A percentile compares a stretch with the other conserved stretches of the same genome.
Conservation (phyloP, 2,113 vertebrate species). For the Hemiscyllium ocellatum region DNA sequence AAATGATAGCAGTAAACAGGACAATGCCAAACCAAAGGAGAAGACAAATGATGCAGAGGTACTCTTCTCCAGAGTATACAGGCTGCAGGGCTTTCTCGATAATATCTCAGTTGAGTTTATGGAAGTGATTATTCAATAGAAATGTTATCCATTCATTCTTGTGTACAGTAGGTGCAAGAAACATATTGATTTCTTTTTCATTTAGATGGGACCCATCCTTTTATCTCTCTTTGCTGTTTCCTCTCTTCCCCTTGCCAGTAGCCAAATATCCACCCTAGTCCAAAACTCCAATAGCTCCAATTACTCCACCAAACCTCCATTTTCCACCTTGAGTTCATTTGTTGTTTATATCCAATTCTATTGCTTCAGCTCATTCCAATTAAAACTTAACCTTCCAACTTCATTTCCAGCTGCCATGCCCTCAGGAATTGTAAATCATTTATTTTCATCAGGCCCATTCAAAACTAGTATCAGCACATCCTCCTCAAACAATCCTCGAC, state of each 20-base stretch:
- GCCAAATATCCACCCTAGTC: not conserved
- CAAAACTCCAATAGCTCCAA: not conserved
- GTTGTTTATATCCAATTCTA: not conserved
- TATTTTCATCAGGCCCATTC: not conserved
- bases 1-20: not conserved
- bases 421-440: not conserved
- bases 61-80: not conserved
- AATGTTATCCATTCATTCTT: not conserved
- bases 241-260: not conserved
- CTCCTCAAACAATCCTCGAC: not conserved
- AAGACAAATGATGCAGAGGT: not conserved
- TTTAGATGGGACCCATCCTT: not conserved
- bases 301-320: not conserved
- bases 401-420: not conserved
- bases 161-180: not conserved
- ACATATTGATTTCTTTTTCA: not conserved
- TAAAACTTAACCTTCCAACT: not conserved
- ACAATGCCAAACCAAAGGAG: not conserved
- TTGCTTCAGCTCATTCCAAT: not conserved
- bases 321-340: not conserved
- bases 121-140: not conserved
- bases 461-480: not conserved
- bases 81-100: not conserved
- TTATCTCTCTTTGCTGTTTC: not conserved
- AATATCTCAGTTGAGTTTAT: not conserved